These are phyloP conservation scores for Lindbergichthys nudifrons DNA, from an alignment of 2,797 vertebrate species.

Conservation along the genomic window DNA sequence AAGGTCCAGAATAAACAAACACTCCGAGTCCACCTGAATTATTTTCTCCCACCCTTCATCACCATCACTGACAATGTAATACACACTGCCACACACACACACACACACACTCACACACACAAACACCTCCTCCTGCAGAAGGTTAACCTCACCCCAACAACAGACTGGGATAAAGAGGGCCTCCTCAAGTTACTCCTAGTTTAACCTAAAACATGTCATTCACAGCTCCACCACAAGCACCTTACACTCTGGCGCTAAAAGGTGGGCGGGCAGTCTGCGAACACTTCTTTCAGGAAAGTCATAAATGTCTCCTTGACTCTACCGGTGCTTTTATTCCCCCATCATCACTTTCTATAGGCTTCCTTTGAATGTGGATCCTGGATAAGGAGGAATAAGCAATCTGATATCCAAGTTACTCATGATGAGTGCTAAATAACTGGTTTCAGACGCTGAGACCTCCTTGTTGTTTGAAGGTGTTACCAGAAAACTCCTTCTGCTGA, in stretches of 20 bases:
- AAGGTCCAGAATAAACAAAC: conserved; percentile 9
- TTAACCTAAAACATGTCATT: conserved; percentile 65
- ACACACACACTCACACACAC: too few species aligned
- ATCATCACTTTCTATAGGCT: conserved; percentile 63
- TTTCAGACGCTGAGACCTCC: conserved; percentile 63
- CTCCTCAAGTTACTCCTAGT: conserved; percentile 68
- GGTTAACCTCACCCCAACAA: conserved; percentile 57
- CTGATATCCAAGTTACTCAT: conserved; percentile 67
- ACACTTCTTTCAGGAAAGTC: conserved; percentile 69
- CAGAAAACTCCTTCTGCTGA: conserved; percentile 73
- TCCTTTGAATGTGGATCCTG: conserved; percentile 69
- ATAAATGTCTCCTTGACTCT: conserved; percentile 70
- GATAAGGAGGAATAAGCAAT: conserved; percentile 70
- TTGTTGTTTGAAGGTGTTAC: conserved; percentile 68
- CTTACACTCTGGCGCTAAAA: conserved; percentile 72
- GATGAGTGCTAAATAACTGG: conserved; percentile 44
- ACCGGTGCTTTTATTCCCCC: conserved; percentile 63
- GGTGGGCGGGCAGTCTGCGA: conserved; percentile 58
- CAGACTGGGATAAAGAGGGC: conserved; percentile 57
- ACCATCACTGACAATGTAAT: conserved; percentile 28
- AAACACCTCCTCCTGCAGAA: conserved; percentile 23
- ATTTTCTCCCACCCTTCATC: conserved; percentile 32
- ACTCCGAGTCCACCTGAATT: conserved; percentile 4
- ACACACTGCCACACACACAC: conserved; percentile 23
- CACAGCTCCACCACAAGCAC: conserved; percentile 70